Evolutionary conservation across 92 coral and sea anemone species (phyloP).

Genomic region (Nematostella vectensis): DNA sequence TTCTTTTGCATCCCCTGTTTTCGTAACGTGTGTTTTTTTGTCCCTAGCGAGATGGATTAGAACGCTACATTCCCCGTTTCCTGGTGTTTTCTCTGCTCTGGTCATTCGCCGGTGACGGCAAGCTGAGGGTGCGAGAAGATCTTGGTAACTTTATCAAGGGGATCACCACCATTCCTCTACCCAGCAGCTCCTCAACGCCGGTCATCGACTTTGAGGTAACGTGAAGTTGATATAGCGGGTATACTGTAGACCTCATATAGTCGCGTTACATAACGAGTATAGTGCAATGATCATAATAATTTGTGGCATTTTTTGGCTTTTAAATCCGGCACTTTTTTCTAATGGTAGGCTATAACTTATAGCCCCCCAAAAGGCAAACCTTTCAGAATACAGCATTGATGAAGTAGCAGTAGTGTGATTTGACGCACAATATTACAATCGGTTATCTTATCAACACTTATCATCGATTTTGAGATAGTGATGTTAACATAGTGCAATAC

Average conservation of each 20-base stretch:
- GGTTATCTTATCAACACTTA: no score
- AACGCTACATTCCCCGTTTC: slow-evolving; percentile 83
- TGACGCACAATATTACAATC: no score
- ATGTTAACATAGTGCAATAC: no score
- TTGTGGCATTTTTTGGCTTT: neutral
- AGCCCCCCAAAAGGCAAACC: no score
- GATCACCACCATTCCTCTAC: slow-evolving; percentile 90
- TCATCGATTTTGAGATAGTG: no score
- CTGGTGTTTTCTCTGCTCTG: slow-evolving; percentile 76
- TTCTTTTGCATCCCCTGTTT: no score
- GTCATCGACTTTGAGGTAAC: slow-evolving; percentile 93
- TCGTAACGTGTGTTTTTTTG: neutral
- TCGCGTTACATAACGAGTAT: neutral
- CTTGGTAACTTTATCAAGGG: slow-evolving; percentile 73
- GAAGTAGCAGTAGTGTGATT: no score
- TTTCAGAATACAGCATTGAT: no score
- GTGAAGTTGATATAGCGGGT: neutral
- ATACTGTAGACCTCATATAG: neutral
- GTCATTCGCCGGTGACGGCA: slow-evolving; percentile 97
- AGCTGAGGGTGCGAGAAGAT: slow-evolving; percentile 82
- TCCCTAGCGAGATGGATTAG: slow-evolving; percentile 81
- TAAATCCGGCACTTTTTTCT: no score
- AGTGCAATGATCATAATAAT: no score
- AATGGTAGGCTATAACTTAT: no score
- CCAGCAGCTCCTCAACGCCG: slow-evolving; percentile 64